Evolutionary conservation across 2,113 vertebrate species (phyloP), one percentile per base, ranked within the genome.

Genomic region (Charadrius vociferus): DNA sequence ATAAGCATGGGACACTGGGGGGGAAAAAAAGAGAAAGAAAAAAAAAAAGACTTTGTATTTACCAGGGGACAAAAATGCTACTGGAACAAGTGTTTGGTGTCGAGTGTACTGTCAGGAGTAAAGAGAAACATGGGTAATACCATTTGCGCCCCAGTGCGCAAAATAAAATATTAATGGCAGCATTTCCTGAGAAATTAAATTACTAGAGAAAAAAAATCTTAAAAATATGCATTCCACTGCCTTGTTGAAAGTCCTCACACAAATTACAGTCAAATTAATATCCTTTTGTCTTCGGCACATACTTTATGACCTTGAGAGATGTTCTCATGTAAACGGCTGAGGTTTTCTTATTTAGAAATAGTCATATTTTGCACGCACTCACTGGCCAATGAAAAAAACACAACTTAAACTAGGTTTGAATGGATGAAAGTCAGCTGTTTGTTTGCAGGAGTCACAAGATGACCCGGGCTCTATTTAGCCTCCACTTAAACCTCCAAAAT

Each of bases 131-230:
- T 43, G 41, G 75, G 45, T 86, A 97, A 93, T 93, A 73, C 75
- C 66, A 90, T 93, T 96, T 96, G 62, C 5, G 0, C 49, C 90
- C 92, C 93, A 96, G 85, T 77, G 73, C 29, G 94, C 95, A 94
- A 95, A 95, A 95, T 96, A 96, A 94, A 93, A 95, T 93, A 95
- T 96, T 96, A 93, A 95, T 95, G 93, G 74, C 85, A 86, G 65
- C n/a, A 73, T 66, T 95, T 96, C 90, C 84, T 67, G 58, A 97
- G 85, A 90, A 96, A 97, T 96, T 91, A 94, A 91, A 94, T 97
- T 97, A 90, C 87, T 63, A 29, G 41, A 70, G 58, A 37, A 75
- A 92, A 95, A 84, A 65, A 70, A 10, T 58, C 73, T 61, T 62
- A 43, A 91, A 95, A 94, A 90, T 82, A 90, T 52, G 58, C 55